phyloP scores from a whole-genome alignment of 2,797 vertebrate genomes.

The Mergus octosetaceus region DNA sequence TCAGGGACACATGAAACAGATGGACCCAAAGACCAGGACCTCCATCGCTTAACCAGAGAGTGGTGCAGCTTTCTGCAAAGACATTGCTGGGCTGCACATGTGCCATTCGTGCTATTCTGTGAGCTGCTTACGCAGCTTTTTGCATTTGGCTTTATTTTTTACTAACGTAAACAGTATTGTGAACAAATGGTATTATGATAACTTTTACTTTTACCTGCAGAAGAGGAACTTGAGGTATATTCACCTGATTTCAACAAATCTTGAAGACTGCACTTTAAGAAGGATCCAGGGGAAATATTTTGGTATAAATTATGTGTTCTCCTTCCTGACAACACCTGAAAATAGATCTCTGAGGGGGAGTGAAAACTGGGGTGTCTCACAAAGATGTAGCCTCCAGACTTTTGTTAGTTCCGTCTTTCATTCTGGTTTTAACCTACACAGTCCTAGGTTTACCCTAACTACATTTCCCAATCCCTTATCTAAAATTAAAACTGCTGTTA shows the following conservation, averaged over 20 bases:
- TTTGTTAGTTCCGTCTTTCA: background rate
- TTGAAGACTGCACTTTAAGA: background rate
- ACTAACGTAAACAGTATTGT: too few species aligned
- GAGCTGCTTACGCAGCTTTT: too few species aligned
- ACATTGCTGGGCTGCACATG: too few species aligned
- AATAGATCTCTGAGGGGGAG: slow-evolving; percentile 11
- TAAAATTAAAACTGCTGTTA: slow-evolving; percentile 29
- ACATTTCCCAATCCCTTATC: background rate
- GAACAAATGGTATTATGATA: background rate
- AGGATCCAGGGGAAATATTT: background rate
- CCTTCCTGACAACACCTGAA: slow-evolving; percentile 7
- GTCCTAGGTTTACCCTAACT: background rate
- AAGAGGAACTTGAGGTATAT: background rate
- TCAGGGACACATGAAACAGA: too few species aligned
- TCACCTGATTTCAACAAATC: background rate
- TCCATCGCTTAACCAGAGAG: too few species aligned
- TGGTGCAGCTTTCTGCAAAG: too few species aligned
- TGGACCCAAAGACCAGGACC: too few species aligned
- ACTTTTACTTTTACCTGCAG: background rate
- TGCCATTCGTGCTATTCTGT: too few species aligned
- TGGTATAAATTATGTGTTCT: background rate
- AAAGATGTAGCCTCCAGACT: slow-evolving; percentile 15
- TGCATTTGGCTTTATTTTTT: too few species aligned
- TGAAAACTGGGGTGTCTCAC: slow-evolving; percentile 24
- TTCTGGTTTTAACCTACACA: slow-evolving; percentile 4